phyloP scores from a whole-genome alignment of 2,888 invertebrate species.

The Andrena minutula region DNA sequence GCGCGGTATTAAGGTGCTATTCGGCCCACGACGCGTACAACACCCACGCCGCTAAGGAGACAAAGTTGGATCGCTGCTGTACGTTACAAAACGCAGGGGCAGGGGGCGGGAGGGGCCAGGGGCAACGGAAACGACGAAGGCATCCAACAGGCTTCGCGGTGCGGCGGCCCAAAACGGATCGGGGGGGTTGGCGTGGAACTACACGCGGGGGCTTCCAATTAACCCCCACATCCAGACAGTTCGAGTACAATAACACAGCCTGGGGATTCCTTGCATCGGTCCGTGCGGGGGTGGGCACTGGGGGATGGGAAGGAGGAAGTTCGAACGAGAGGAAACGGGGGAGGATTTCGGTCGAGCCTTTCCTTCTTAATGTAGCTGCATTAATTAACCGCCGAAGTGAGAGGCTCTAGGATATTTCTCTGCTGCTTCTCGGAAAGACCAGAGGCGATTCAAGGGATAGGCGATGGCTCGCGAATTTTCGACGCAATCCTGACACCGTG shows the following conservation, averaged over 20 bases:
- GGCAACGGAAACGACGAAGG: slow-evolving; percentile 46
- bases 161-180: slow-evolving; percentile 57
- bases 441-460: slow-evolving; percentile 50
- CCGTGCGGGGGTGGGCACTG: slow-evolving; percentile 18
- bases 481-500: neutral
- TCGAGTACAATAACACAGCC: slow-evolving; percentile 74
- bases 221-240: slow-evolving; percentile 75
- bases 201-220: slow-evolving; percentile 77
- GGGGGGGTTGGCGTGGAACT: slow-evolving; percentile 66
- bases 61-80: slow-evolving; percentile 56
- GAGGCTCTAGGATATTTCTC: slow-evolving; percentile 70
- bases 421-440: slow-evolving; percentile 40
- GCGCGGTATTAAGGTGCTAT: slow-evolving; percentile 71
- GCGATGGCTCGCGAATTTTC: slow-evolving; percentile 41
- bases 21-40: slow-evolving; percentile 37
- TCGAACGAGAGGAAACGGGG: slow-evolving; percentile 46
- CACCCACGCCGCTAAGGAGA: slow-evolving; percentile 47
- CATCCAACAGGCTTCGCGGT: slow-evolving; percentile 51
- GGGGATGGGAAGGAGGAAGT: slow-evolving; percentile 17
- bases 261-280: slow-evolving; percentile 58
- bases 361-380: slow-evolving; percentile 75
- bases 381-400: slow-evolving; percentile 76
- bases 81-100: slow-evolving; percentile 25
- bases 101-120: slow-evolving; percentile 20
- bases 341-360: slow-evolving; percentile 41